Conservation (phyloP, 2,797 vertebrate genomes). For the Acestrorhynchus altus region DNA sequence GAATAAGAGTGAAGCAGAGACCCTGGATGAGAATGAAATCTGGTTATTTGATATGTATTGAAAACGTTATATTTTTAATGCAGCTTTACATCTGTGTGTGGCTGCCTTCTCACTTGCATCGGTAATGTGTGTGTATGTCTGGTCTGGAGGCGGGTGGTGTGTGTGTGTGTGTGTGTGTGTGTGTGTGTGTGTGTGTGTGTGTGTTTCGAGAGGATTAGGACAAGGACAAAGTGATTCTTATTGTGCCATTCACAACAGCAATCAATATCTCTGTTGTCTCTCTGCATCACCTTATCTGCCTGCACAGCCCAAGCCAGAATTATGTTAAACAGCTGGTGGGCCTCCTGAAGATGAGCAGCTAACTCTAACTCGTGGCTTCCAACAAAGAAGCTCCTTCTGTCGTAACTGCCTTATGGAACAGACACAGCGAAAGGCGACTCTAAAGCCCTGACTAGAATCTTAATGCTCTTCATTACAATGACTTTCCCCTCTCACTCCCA, state of each 20-base stretch:
- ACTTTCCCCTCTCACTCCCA: conserved; percentile 28
- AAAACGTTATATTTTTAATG: not conserved
- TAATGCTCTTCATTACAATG: conserved; percentile 46
- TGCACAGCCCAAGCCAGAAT: conserved; percentile 26
- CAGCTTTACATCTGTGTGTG: not conserved
- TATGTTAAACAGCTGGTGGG: conserved; percentile 34
- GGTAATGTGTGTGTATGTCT: not conserved
- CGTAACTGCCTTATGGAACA: conserved; percentile 22
- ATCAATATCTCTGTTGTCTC: conserved; percentile 59
- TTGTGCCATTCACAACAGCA: conserved; percentile 58
- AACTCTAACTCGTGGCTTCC: not conserved
- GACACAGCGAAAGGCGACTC: conserved; percentile 25
- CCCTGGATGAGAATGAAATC: too few relatives aligned
- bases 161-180: conserved; percentile 8
- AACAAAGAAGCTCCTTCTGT: conserved; percentile 35
- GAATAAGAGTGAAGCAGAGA: too few relatives aligned
- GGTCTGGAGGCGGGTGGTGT: not conserved
- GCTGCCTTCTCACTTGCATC: conserved; percentile 15
- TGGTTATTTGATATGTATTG: too few relatives aligned
- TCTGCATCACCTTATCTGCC: conserved; percentile 64
- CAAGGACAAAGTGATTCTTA: conserved; percentile 50
- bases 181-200: conserved; percentile 10
- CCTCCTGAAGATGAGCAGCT: conserved; percentile 21
- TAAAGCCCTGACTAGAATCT: conserved; percentile 29
- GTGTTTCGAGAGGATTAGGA: conserved; percentile 15